Conservation (phyloP, 2,888 invertebrate genomes). For the Rhamnusium bicolor region DNA sequence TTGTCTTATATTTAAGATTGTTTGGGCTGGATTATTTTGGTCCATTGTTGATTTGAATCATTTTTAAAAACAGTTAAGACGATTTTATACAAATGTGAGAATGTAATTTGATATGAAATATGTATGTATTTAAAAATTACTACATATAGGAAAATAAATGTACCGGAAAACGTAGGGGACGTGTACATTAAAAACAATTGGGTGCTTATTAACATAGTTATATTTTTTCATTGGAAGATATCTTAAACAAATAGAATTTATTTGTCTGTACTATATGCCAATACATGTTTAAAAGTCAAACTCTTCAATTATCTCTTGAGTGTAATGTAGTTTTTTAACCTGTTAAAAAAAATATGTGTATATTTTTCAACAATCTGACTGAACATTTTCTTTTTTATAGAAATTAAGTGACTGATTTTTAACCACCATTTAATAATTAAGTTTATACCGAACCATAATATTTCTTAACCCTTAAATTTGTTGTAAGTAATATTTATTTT, state of each 20-base stretch:
- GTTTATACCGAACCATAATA: neutral
- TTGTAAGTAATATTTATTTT: conserved; percentile 7
- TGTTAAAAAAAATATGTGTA: neutral
- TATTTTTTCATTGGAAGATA: neutral
- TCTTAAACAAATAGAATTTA: neutral
- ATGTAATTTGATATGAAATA: too few relatives aligned
- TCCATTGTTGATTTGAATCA: neutral
- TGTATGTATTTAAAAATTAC: too few relatives aligned
- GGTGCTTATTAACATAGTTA: neutral
- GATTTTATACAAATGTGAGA: neutral
- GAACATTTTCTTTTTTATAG: neutral
- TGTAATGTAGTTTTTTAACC: neutral
- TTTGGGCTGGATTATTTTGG: neutral
- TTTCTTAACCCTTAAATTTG: neutral
- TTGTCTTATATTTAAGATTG: neutral
- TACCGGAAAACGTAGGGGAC: too few relatives aligned
- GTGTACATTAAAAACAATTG: neutral
- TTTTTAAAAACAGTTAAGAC: too few relatives aligned
- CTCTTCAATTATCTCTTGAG: neutral
- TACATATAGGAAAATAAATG: neutral
- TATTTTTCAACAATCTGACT: neutral
- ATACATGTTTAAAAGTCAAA: neutral
- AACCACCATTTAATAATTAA: neutral
- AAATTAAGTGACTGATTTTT: conserved; percentile 13
- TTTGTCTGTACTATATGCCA: neutral